Evolutionary conservation across 2,113 vertebrate species (phyloP).

Genomic region (Struthio camelus): DNA sequence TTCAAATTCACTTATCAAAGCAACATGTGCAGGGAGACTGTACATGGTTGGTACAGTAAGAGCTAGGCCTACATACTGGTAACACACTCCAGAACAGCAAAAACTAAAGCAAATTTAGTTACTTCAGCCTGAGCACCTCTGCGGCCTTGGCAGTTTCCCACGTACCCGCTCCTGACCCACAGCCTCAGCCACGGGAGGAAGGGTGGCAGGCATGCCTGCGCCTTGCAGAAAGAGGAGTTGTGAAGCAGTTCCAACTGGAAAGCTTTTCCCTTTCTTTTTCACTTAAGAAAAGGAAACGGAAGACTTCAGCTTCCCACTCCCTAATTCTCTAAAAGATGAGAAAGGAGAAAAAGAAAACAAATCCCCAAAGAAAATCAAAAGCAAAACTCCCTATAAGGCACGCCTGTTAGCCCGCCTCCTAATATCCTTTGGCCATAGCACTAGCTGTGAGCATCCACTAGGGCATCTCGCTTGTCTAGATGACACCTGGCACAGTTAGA

Average conservation of each 20-base stretch:
- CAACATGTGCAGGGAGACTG: background rate
- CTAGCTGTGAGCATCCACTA: no score
- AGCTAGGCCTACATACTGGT: background rate
- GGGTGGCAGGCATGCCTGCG: fast-evolving
- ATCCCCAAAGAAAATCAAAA: background rate
- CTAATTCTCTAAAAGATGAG: background rate
- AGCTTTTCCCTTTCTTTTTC: no score
- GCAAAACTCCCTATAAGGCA: fast-evolving
- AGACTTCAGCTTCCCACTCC: background rate
- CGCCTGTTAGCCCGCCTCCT: background rate
- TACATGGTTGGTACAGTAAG: background rate
- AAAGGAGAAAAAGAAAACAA: background rate
- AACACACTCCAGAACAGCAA: background rate
- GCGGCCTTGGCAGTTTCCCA: background rate
- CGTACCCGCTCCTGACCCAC: background rate
- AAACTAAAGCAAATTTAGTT: background rate
- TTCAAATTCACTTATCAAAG: background rate
- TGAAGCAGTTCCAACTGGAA: background rate
- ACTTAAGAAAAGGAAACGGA: background rate
- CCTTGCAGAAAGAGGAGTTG: background rate
- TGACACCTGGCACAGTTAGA: background rate
- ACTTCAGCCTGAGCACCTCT: background rate
- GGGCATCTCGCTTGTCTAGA: background rate
- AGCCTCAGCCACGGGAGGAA: background rate
- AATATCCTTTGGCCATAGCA: background rate